A percentile compares a stretch with the other conserved stretches of the same genome.
Evolutionary conservation across 2,888 invertebrate species (phyloP).

Genomic region (Lepidocyrtinus sp.): DNA sequence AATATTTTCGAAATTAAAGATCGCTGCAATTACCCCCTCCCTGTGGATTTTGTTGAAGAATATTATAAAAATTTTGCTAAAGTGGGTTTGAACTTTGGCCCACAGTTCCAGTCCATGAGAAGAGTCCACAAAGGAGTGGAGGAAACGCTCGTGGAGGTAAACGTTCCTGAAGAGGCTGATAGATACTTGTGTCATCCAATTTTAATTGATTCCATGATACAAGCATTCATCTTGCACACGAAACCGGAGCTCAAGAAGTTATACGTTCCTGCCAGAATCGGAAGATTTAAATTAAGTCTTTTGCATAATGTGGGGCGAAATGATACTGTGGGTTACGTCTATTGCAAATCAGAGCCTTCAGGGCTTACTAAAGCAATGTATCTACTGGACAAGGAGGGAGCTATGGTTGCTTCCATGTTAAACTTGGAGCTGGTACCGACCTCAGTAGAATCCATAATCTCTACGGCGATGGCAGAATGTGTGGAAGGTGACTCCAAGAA

Average conservation of each 20-base stretch:
- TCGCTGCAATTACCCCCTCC: too few species aligned
- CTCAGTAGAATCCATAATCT: neutral
- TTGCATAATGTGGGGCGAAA: neutral
- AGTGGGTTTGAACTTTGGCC: conserved; percentile 22
- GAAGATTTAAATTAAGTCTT: neutral
- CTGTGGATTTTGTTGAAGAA: too few species aligned
- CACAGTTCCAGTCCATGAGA: conserved; percentile 14
- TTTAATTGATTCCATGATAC: conserved; percentile 20
- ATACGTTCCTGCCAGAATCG: conserved; percentile 18
- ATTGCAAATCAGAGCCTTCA: conserved; percentile 10
- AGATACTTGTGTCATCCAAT: conserved; percentile 24
- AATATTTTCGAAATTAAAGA: too few species aligned
- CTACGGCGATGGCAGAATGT: neutral
- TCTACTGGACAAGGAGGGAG: neutral
- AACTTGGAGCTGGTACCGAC: conserved; percentile 5
- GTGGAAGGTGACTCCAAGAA: too few species aligned
- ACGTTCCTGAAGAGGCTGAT: neutral
- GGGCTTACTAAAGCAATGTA: neutral
- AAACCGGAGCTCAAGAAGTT: conserved; percentile 21
- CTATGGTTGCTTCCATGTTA: neutral
- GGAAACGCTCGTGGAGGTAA: conserved; percentile 1
- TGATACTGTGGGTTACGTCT: neutral
- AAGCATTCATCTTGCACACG: conserved; percentile 6
- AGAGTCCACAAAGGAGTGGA: neutral
- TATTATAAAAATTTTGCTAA: too few species aligned